Conservation (phyloP, 2,113 vertebrate species). For the Ornithorhynchus anatinus region DNA sequence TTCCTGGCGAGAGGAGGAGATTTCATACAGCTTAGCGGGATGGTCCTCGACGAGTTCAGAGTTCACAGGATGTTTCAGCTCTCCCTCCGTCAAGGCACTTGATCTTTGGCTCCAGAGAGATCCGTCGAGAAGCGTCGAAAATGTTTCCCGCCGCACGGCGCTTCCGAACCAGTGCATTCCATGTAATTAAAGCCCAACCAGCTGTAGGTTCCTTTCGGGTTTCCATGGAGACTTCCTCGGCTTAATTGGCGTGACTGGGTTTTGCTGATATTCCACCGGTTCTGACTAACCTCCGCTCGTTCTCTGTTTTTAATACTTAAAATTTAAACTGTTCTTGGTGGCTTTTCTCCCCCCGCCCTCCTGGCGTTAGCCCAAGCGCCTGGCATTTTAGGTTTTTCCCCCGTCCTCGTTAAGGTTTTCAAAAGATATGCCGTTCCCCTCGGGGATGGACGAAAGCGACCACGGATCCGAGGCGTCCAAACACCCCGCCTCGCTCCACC, state of each 20-base stretch:
- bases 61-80: rapidly evolving
- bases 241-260: slow-evolving; percentile 12
- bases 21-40: too few relatives aligned
- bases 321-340: slow-evolving; percentile 10
- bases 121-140: not conserved
- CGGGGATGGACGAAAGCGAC: not conserved
- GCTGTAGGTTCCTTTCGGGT: slow-evolving; percentile 28
- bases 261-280: not conserved
- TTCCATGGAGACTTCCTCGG: slow-evolving; percentile 63
- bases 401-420: not conserved
- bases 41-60: not conserved
- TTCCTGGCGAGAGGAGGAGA: too few relatives aligned
- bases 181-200: slow-evolving; percentile 1
- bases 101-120: not conserved
- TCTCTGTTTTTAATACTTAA: slow-evolving; percentile 4
- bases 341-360: not conserved
- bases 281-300: not conserved
- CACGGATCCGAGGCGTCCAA: not conserved
- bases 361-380: not conserved
- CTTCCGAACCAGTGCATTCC: slow-evolving; percentile 5
- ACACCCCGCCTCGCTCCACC: not conserved
- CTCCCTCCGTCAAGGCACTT: not conserved
- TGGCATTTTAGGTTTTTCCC: not conserved
- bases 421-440: slow-evolving; percentile 5
- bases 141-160: not conserved